Evolutionary conservation across 2,888 invertebrate genomes (phyloP).

Genomic region (Metallyticus violacea): DNA sequence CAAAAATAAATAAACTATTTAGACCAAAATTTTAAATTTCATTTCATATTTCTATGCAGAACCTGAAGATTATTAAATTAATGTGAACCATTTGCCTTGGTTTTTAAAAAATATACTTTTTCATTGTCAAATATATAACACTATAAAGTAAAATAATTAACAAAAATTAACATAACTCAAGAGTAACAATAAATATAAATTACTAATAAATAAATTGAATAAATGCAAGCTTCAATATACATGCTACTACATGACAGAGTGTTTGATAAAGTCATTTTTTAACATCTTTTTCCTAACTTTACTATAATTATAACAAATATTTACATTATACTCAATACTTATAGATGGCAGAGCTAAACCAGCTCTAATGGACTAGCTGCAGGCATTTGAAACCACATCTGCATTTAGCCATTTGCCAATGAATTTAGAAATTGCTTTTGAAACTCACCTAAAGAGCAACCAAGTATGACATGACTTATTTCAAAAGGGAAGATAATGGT

Average conservation of each 20-base stretch:
- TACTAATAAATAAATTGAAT: not conserved
- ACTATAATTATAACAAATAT: no score
- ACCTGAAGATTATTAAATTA: not conserved
- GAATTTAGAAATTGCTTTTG: no score
- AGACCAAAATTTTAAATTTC: no score
- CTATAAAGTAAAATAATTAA: not conserved
- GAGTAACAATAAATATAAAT: not conserved
- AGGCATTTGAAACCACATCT: not conserved
- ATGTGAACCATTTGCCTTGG: not conserved
- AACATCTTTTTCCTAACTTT: no score
- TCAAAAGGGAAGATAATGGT: no score
- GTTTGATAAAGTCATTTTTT: not conserved
- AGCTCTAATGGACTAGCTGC: no score
- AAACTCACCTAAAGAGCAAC: no score
- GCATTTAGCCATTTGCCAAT: not conserved
- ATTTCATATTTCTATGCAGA: not conserved
- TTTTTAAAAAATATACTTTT: not conserved
- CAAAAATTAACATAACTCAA: not conserved
- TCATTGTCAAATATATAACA: not conserved
- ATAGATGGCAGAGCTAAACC: no score
- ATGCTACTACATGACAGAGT: not conserved
- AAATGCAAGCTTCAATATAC: not conserved
- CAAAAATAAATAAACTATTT: no score
- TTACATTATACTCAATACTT: no score
- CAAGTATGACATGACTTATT: no score